phyloP scores from a whole-genome alignment of 2,888 invertebrate species.

The Atethmia centrago region DNA sequence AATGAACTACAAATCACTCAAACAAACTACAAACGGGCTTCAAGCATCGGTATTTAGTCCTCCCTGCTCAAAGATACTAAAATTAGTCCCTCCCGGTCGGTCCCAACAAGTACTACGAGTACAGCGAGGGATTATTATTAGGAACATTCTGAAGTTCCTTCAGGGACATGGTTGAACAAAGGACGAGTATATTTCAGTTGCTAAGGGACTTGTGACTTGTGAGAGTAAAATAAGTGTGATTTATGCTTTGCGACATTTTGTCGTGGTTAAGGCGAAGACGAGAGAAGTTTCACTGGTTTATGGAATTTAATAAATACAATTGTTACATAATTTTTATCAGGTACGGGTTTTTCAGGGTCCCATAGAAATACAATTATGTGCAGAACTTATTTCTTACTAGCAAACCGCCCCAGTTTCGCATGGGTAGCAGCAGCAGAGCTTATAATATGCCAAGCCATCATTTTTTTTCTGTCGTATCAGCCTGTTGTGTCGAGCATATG shows the following conservation, averaged over 20 bases:
- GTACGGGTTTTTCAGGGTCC: too few species aligned
- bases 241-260: slow-evolving; percentile 48
- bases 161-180: slow-evolving; percentile 54
- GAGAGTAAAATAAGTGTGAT: slow-evolving; percentile 70
- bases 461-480: too few species aligned
- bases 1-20: slow-evolving; percentile 36
- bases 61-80: slow-evolving; percentile 24
- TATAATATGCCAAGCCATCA: too few species aligned
- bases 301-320: too few species aligned
- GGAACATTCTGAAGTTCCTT: slow-evolving; percentile 35
- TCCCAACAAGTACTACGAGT: slow-evolving; percentile 40
- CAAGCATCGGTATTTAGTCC: slow-evolving; percentile 30
- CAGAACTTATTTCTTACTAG: too few species aligned
- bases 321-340: too few species aligned
- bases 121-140: slow-evolving; percentile 48
- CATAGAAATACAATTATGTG: too few species aligned
- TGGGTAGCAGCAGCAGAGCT: too few species aligned
- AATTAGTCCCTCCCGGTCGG: slow-evolving; percentile 33
- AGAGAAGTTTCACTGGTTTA: slow-evolving; percentile 35
- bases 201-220: slow-evolving; percentile 57
- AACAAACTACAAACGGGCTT: slow-evolving; percentile 21
- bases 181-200: slow-evolving; percentile 58
- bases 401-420: too few species aligned
- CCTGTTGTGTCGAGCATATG: too few species aligned
- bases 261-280: background rate